Evolutionary conservation across 2,113 vertebrate genomes (phyloP).

Genomic region (Hippocampus barbouri): DNA sequence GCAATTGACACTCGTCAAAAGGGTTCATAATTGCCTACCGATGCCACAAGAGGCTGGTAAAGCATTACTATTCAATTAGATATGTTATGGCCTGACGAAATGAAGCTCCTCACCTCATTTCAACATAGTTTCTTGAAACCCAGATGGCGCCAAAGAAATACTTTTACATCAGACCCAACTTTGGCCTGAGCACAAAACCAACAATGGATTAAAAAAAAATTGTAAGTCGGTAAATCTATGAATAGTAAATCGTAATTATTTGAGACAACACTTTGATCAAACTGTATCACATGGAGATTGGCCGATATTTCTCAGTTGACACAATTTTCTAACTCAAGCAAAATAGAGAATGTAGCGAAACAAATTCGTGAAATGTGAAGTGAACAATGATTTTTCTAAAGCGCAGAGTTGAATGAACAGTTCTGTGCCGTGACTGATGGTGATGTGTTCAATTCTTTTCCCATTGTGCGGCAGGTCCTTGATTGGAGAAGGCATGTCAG

Average conservation of each 20-base stretch:
- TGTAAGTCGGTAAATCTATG: not conserved
- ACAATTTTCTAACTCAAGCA: conserved; percentile 22
- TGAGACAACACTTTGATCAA: not conserved
- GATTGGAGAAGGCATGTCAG: conserved; percentile 27
- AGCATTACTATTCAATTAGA: too few species aligned
- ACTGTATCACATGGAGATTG: conserved; percentile 8
- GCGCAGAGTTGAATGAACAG: not conserved
- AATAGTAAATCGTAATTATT: too few species aligned
- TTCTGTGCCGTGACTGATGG: not conserved
- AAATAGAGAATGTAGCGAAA: conserved; percentile 23
- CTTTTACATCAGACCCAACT: not conserved
- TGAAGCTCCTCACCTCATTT: too few species aligned
- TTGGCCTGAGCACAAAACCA: not conserved
- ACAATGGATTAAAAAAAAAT: too few species aligned
- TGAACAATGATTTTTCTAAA: conserved; percentile 11
- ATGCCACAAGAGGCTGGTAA: too few species aligned
- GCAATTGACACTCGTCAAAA: too few species aligned
- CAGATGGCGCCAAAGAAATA: too few species aligned
- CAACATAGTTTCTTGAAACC: too few species aligned
- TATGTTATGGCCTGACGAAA: too few species aligned
- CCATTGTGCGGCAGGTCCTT: conserved; percentile 31
- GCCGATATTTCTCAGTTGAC: conserved; percentile 36
- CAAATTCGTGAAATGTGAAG: conserved; percentile 16
- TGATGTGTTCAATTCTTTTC: not conserved
- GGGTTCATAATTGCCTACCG: too few species aligned